Conservation (phyloP, 2,113 vertebrate species). For the cattle (Bos taurus) region DNA sequence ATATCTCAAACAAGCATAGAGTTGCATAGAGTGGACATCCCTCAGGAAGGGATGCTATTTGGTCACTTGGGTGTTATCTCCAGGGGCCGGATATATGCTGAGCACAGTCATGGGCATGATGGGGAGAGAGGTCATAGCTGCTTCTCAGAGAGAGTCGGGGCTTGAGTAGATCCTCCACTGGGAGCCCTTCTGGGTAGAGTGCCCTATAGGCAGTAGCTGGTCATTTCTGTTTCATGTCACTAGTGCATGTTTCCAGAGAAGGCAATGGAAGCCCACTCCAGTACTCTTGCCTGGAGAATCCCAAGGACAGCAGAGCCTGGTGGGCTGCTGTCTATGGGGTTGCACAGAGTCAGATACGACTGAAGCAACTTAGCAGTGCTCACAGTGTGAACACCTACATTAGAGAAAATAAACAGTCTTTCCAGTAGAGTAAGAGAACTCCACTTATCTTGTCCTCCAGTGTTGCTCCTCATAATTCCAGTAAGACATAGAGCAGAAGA, state of each 20-base stretch:
- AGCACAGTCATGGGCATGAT: rapidly evolving
- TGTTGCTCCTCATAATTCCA: background rate
- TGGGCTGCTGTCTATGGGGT: too few relatives aligned
- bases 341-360: too few relatives aligned
- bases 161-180: rapidly evolving
- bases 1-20: background rate
- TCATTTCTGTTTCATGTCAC: too few relatives aligned
- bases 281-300: too few relatives aligned
- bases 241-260: rapidly evolving
- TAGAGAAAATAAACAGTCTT: background rate
- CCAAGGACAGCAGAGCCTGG: too few relatives aligned
- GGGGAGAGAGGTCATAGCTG: background rate
- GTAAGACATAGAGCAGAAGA: background rate
- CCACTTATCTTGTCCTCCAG: background rate
- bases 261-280: too few relatives aligned
- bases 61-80: background rate
- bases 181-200: background rate
- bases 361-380: background rate
- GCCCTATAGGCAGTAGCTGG: background rate
- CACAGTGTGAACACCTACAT: background rate
- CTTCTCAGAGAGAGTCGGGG: too few relatives aligned
- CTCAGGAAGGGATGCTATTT: background rate
- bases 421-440: background rate
- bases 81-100: background rate
- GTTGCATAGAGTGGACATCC: background rate